Evolutionary conservation across 53 echinoderm and acorn worm genomes (phyloP).

Genomic region (Glandiceps talaboti): DNA sequence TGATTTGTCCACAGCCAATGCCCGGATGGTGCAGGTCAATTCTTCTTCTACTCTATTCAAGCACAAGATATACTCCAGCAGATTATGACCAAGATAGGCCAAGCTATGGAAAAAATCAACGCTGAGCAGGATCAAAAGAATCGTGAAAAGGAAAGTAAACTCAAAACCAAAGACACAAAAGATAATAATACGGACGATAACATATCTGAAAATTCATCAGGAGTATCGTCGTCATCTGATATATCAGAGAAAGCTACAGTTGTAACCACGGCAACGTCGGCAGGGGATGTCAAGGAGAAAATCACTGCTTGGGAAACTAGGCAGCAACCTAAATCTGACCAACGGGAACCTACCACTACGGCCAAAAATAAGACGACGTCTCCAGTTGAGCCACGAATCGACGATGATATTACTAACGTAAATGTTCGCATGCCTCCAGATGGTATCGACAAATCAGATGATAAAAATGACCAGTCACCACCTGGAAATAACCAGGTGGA

Average conservation of each 20-base stretch:
- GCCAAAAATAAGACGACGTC: no score
- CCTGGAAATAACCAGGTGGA: not conserved
- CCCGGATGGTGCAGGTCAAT: not conserved
- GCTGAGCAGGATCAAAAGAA: not conserved
- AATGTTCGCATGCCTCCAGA: not conserved
- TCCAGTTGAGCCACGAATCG: no score
- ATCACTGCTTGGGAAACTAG: no score
- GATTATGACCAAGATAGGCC: not conserved
- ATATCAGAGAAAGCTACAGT: no score
- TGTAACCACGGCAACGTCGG: no score
- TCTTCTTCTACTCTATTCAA: not conserved
- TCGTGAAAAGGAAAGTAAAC: not conserved
- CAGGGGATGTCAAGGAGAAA: no score
- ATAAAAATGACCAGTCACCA: not conserved
- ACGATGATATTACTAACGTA: no score
- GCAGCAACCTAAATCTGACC: no score
- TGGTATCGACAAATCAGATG: not conserved
- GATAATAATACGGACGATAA: not conserved
- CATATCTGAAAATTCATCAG: no score
- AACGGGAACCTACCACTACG: no score
- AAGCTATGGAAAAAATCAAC: not conserved
- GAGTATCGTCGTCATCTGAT: no score
- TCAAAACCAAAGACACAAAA: not conserved
- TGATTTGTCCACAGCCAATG: no score
- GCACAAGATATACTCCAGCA: not conserved